Conservation (phyloP, 35 echinoderm and acorn worm species). For the Strongylocentrotus purpuratus region DNA sequence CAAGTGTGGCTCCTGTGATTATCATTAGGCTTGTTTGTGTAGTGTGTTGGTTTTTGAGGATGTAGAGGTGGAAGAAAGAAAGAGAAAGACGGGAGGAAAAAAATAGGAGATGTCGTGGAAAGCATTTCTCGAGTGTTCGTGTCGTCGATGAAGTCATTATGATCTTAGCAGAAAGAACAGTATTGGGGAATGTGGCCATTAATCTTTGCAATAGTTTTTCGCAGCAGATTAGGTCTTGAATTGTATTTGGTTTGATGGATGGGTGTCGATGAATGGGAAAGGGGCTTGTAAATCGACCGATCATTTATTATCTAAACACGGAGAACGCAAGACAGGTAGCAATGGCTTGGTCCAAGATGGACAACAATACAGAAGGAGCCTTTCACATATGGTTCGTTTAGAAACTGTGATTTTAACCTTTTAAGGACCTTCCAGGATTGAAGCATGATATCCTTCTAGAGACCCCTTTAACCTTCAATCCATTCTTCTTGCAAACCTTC, state of each 20-base stretch:
- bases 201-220: neutral
- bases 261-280: neutral
- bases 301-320: neutral
- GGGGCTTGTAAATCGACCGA: neutral
- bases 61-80: neutral
- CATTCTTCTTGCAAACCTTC: neutral
- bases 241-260: neutral
- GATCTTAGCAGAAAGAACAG: neutral
- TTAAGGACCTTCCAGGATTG: neutral
- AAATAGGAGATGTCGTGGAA: neutral
- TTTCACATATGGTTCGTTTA: neutral
- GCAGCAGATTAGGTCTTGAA: neutral
- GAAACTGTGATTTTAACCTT: neutral
- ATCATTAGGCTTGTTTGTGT: slow-evolving; percentile 25
- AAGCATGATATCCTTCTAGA: neutral
- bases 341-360: neutral
- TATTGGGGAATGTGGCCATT: neutral
- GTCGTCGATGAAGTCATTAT: slow-evolving; percentile 2
- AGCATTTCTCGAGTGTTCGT: slow-evolving; percentile 8
- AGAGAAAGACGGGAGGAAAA: neutral
- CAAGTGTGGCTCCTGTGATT: slow-evolving; percentile 7
- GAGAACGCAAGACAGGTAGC: neutral
- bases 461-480: neutral
- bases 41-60: neutral
- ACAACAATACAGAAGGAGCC: neutral